Evolutionary conservation across 2,797 vertebrate genomes (phyloP).

Genomic region (Oryzias dopingdopingensis): DNA sequence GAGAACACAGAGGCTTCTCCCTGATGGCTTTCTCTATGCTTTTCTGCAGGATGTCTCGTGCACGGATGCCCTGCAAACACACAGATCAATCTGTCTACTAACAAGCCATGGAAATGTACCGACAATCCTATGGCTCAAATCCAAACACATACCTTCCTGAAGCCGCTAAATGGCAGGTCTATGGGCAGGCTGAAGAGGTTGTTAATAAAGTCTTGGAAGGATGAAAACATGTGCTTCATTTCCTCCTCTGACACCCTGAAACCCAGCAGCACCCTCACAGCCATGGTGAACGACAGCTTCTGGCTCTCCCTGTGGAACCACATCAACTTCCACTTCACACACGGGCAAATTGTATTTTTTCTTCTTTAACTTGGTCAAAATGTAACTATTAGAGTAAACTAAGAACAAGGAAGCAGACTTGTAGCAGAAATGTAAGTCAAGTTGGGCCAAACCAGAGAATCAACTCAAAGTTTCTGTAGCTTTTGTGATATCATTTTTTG

Average conservation of each 20-base stretch:
- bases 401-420: too few species aligned
- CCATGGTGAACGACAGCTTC: slow-evolving; percentile 94
- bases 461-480: too few species aligned
- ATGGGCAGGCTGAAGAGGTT: slow-evolving; percentile 96
- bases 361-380: too few species aligned
- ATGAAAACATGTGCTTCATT: slow-evolving; percentile 85
- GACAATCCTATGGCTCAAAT: neutral
- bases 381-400: too few species aligned
- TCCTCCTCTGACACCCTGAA: slow-evolving; percentile 93
- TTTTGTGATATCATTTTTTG: too few species aligned
- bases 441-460: too few species aligned
- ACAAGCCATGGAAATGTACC: neutral
- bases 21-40: slow-evolving; percentile 93
- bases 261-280: slow-evolving; percentile 91
- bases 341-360: neutral
- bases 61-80: slow-evolving; percentile 86
- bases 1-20: slow-evolving; percentile 89
- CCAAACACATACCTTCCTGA: slow-evolving; percentile 82
- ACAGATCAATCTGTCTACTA: neutral
- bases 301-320: slow-evolving; percentile 80
- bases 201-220: slow-evolving; percentile 96
- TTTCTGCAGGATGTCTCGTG: slow-evolving; percentile 89
- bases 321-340: neutral
- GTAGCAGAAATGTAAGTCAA: too few species aligned
- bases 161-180: slow-evolving; percentile 94